Base-by-base conservation (phyloP, 1,140 invertebrate species). In the Adoxophyes honmai region DNA sequence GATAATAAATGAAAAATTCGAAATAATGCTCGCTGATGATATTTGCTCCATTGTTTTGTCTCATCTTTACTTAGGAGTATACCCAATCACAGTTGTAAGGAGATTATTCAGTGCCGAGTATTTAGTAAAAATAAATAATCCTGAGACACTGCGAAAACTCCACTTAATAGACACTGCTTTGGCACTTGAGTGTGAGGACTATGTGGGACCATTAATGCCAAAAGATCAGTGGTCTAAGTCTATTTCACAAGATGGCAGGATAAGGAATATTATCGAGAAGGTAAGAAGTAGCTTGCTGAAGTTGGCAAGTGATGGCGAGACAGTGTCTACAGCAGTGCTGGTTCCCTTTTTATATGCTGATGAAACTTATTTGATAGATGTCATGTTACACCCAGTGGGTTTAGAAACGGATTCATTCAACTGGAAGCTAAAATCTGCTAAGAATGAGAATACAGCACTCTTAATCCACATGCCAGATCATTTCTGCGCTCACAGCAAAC, bases 391-490 rank as follows among this genome's bases (percentile, higher is more conserved):
- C 75, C 89, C 90, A n/a, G 64, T 56, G 51, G 77, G 77, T 13
- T 71, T 82, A 4, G 68, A 66, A 0, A 78, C 64, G 21, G 75
- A 86, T 35, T 81, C 81, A 34, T 81, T 90, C 10, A 81, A 86
- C 51, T 88, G 91, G 69, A 89, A 88, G 67, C 62, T 75, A 3
- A 70, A 81, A 34, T 64, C 66, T 3, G 68, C 68, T 39, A 81
- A 71, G 66, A 88, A 90, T 73, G 57, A 85, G 15, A 90, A 86
- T 64, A 88, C 86, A 34, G 92, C 90, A 1, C 64, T 94, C 57
- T 75, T 94, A 18, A 90, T 95, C 52, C 89, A 93, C 77, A 75
- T 93, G 15, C 93, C 93, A 11, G 92, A 94, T 64, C 91, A 94
- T 81, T 94, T 91, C 77, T 93, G 91, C 73, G 83, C 84, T 36